These are phyloP conservation scores for Phocides pigmalion DNA, from an alignment of 1,140 invertebrate genomes.

Conservation along the genomic window DNA sequence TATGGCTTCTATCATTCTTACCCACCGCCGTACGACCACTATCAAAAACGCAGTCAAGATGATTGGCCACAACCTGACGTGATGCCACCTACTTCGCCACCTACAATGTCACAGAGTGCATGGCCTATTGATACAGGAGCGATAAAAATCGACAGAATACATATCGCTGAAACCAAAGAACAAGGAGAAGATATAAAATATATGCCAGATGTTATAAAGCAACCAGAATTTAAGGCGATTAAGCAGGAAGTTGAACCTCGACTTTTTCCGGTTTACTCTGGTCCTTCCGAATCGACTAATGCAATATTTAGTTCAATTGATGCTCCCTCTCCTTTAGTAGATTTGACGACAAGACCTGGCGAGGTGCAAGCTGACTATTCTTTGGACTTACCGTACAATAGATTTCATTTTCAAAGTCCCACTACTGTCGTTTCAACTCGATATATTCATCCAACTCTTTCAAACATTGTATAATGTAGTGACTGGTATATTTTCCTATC, in stretches of 20 bases:
- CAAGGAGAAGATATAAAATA: slow-evolving; percentile 11
- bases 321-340: slow-evolving; percentile 50
- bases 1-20: slow-evolving; percentile 78
- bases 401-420: slow-evolving; percentile 78
- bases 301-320: slow-evolving; percentile 52
- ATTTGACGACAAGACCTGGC: slow-evolving; percentile 63
- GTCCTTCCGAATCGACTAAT: slow-evolving; percentile 28
- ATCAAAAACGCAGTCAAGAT: slow-evolving; percentile 69
- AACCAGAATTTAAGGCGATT: slow-evolving; percentile 34
- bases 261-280: slow-evolving; percentile 57
- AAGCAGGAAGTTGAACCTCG: slow-evolving; percentile 36
- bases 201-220: slow-evolving; percentile 37
- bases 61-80: slow-evolving; percentile 48
- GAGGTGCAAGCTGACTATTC: slow-evolving; percentile 80
- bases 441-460: slow-evolving; percentile 64
- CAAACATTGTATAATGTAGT: slow-evolving; percentile 57
- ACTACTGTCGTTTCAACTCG: slow-evolving; percentile 77
- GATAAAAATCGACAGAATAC: slow-evolving; percentile 54
- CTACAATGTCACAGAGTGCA: neutral
- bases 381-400: slow-evolving; percentile 76
- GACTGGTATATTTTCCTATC: slow-evolving; percentile 59
- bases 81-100: slow-evolving; percentile 1
- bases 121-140: slow-evolving; percentile 19
- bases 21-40: slow-evolving; percentile 68
- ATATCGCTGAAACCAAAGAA: slow-evolving; percentile 39